Conservation (phyloP, 1,140 invertebrate species). For the Calephelis virginiensis region DNA sequence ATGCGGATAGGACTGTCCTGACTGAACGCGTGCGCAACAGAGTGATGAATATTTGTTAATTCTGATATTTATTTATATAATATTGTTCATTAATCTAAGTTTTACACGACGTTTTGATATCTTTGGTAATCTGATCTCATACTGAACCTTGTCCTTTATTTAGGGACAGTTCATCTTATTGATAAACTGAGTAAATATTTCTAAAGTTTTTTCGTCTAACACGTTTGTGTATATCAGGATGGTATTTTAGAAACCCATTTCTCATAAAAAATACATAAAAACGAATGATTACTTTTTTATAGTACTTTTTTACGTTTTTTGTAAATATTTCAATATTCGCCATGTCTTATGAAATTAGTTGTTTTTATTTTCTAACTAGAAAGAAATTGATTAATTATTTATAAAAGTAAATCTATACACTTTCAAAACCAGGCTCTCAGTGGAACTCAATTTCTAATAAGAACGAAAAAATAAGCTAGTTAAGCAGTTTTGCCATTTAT, state of each 20-base stretch:
- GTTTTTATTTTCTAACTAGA: too few species aligned
- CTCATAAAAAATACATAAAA: too few species aligned
- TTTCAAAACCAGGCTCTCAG: too few species aligned
- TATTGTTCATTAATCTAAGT: constrained; percentile 13
- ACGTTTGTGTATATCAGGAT: neutral
- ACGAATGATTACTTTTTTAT: too few species aligned
- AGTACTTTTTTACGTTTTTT: too few species aligned
- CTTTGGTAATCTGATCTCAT: neutral
- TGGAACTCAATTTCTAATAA: too few species aligned
- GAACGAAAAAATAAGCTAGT: too few species aligned
- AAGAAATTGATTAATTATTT: too few species aligned
- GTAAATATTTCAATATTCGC: too few species aligned
- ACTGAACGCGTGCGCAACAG: constrained; percentile 59
- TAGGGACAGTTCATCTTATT: neutral
- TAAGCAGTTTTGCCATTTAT: too few species aligned
- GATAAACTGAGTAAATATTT: neutral
- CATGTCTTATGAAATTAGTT: too few species aligned
- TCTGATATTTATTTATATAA: constrained; percentile 20
- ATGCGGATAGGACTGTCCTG: constrained; percentile 39
- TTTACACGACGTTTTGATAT: constrained; percentile 11
- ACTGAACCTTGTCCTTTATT: neutral
- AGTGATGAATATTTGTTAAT: constrained; percentile 19
- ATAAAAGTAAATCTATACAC: too few species aligned
- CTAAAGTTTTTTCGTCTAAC: neutral
- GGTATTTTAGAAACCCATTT: neutral